Percentiles rank a stretch among this genome's conserved stretches.
These are phyloP conservation scores for Tenrec ecaudatus DNA, from an alignment of 2,113 vertebrate genomes.

Conservation along the genomic window DNA sequence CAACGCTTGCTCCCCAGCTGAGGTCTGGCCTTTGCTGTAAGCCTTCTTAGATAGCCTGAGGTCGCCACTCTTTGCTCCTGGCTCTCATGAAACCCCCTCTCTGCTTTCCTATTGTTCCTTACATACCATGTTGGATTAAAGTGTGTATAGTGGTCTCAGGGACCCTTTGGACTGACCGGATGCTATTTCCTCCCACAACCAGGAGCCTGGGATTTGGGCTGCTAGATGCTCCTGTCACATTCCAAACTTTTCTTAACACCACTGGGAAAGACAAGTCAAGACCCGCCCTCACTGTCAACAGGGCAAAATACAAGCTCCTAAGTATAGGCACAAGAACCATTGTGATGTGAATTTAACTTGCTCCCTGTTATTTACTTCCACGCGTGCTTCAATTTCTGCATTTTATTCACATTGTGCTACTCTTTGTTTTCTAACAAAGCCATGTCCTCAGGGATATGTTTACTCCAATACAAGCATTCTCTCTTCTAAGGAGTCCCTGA, in stretches of 20 bases:
- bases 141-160: not conserved
- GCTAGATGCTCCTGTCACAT: not conserved
- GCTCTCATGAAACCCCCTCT: not conserved
- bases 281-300: not conserved
- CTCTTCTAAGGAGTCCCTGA: not conserved
- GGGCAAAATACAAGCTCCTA: not conserved
- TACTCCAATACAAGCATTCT: not conserved
- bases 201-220: not conserved
- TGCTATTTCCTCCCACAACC: not conserved
- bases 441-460: not conserved
- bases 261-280: not conserved
- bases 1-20: not conserved
- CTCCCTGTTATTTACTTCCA: not conserved
- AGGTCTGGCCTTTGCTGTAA: not conserved
- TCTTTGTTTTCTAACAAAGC: not conserved
- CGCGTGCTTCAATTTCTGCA: not conserved
- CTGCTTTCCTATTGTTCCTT: not conserved
- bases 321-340: not conserved
- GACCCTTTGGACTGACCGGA: not conserved
- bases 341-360: not conserved
- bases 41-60: not conserved
- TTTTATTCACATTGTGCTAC: not conserved
- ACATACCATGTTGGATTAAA: not conserved
- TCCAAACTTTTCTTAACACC: not conserved
- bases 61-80: not conserved